Percentiles rank a stretch among this genome's conserved stretches.
Evolutionary conservation across 1,140 invertebrate genomes (phyloP).

Genomic region (Micrasema minimum): DNA sequence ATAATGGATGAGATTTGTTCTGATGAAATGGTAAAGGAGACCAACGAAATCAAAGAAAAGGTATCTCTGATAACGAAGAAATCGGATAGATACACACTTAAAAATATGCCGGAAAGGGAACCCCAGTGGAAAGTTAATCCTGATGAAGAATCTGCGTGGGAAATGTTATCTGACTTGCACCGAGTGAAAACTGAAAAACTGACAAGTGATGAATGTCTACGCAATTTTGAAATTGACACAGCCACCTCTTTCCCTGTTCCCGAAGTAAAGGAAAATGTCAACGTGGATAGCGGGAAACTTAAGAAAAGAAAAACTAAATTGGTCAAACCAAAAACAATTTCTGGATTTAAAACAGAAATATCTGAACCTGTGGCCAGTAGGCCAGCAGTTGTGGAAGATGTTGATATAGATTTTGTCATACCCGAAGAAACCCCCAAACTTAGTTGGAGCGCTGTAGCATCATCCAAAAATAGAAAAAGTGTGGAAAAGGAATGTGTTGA

Average conservation of each 20-base stretch:
- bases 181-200: neutral
- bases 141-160: slow-evolving; percentile 46
- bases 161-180: slow-evolving; percentile 43
- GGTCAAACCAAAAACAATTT: slow-evolving; percentile 26
- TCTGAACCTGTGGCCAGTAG: neutral
- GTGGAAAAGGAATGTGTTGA: slow-evolving; percentile 13
- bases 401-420: slow-evolving; percentile 13
- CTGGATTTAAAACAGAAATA: slow-evolving; percentile 11
- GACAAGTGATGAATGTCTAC: neutral
- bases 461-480: slow-evolving; percentile 24
- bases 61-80: neutral
- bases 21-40: slow-evolving; percentile 4
- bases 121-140: slow-evolving; percentile 8
- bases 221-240: neutral
- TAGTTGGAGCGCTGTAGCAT: slow-evolving; percentile 41
- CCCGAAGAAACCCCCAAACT: slow-evolving; percentile 30
- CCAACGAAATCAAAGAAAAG: neutral
- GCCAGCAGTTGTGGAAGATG: neutral
- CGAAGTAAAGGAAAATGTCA: slow-evolving; percentile 26
- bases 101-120: slow-evolving; percentile 2
- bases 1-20: slow-evolving; percentile 14
- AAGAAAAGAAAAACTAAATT: slow-evolving; percentile 61
- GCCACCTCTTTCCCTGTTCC: neutral
- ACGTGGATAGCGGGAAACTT: slow-evolving; percentile 58
- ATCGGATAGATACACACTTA: neutral